Conservation (phyloP, 2,113 vertebrate genomes). For the Platichthys flesus region DNA sequence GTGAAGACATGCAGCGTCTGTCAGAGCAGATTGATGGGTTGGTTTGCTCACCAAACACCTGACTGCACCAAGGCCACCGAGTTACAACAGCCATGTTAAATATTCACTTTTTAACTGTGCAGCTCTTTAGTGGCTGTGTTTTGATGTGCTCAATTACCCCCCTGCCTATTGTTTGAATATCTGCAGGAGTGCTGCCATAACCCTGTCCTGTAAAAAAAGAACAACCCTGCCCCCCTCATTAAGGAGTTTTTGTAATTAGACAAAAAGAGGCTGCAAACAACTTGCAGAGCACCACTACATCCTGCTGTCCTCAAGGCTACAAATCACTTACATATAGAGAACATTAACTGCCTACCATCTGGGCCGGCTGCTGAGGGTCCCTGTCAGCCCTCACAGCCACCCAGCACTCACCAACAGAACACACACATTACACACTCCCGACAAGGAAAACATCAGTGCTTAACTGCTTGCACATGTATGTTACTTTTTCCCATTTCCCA, state of each 20-base stretch:
- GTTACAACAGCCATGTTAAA: constrained; percentile 56
- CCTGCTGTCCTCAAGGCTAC: constrained; percentile 74
- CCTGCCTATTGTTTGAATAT: constrained; percentile 69
- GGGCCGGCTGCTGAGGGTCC: constrained; percentile 65
- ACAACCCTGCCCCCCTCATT: constrained; percentile 38
- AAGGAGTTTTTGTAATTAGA: constrained; percentile 75
- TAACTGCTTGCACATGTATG: constrained; percentile 74
- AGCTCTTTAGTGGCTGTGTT: constrained; percentile 52
- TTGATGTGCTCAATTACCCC: constrained; percentile 69
- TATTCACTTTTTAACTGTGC: constrained; percentile 58
- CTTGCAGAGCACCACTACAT: constrained; percentile 67
- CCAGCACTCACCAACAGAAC: constrained; percentile 60
- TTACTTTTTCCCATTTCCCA: constrained; percentile 54
- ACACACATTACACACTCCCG: constrained; percentile 54
- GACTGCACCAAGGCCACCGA: constrained; percentile 28
- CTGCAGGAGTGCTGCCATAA: constrained; percentile 54
- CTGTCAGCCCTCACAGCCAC: constrained; percentile 68
- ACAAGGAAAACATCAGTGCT: constrained; percentile 53
- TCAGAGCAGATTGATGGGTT: constrained; percentile 38
- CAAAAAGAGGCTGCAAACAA: constrained; percentile 72
- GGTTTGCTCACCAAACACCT: background rate
- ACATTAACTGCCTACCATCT: constrained; percentile 74
- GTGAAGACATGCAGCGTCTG: constrained; percentile 23
- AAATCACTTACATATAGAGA: constrained; percentile 75
- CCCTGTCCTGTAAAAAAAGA: constrained; percentile 46